These are phyloP conservation scores for Ashinkailepas kermadecensis DNA, from an alignment of 2,888 invertebrate species.

Conservation along the genomic window DNA sequence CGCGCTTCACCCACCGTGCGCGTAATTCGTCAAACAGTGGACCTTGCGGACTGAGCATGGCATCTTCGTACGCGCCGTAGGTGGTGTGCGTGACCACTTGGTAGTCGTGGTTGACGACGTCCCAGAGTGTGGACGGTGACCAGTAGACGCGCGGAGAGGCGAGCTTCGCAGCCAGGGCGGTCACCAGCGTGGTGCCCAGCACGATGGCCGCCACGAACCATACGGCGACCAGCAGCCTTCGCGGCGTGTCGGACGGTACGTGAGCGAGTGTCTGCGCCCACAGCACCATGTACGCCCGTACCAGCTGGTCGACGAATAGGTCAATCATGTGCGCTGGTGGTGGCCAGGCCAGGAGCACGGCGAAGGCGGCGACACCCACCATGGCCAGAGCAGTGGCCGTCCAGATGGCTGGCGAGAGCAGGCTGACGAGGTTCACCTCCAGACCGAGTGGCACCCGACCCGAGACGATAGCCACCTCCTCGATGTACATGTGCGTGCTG, in stretches of 20 bases:
- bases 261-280: not conserved
- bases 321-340: not conserved
- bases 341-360: not conserved
- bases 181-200: not conserved
- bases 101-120: not conserved
- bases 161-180: constrained; percentile 1
- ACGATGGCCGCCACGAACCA: not conserved
- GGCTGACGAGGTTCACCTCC: not conserved
- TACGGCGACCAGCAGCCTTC: not conserved
- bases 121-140: constrained; percentile 7
- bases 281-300: not conserved
- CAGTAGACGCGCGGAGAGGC: constrained; percentile 2
- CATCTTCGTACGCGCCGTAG: constrained; percentile 2
- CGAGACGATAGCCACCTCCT: constrained; percentile 9
- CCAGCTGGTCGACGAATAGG: not conserved
- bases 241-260: not conserved
- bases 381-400: not conserved
- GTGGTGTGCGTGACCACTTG: not conserved
- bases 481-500: not conserved
- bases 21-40: not conserved
- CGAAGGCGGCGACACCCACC: not conserved
- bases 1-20: not conserved
- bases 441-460: not conserved
- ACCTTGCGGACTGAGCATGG: not conserved
- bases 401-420: not conserved